Percentiles rank a stretch among this genome's conserved stretches.
Conservation (phyloP, 2,888 invertebrate genomes). For the Philhelius pedissequus region DNA sequence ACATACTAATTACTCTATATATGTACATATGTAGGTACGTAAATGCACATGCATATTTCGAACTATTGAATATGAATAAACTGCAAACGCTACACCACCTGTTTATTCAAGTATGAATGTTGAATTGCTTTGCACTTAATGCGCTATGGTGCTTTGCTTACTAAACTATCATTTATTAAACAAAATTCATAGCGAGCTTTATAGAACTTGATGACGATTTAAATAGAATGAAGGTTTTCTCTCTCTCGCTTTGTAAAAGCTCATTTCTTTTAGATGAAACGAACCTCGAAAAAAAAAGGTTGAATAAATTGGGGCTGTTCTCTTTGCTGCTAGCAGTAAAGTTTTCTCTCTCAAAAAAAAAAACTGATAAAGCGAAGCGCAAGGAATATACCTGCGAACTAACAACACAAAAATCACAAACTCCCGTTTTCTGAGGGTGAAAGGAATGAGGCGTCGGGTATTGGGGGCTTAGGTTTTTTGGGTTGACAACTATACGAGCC, state of each 20-base stretch:
- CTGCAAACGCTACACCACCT: no score
- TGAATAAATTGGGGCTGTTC: background rate
- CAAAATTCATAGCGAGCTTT: background rate
- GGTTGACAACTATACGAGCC: background rate
- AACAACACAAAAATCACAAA: background rate
- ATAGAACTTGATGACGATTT: background rate
- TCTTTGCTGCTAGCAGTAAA: background rate
- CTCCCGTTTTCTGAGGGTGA: background rate
- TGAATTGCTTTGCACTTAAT: background rate
- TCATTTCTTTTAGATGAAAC: background rate
- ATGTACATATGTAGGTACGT: no score
- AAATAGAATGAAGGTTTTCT: background rate
- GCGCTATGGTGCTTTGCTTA: background rate
- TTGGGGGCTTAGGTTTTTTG: no score
- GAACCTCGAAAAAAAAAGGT: background rate
- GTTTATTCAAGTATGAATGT: background rate
- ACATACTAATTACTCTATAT: no score
- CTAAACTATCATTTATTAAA: background rate
- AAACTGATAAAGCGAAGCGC: background rate
- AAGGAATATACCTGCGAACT: background rate
- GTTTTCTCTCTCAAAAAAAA: background rate
- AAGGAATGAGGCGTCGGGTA: background rate
- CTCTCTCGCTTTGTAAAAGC: conserved; percentile 3
- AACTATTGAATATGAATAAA: background rate
- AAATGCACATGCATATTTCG: no score